Base-by-base conservation (phyloP, 2,797 vertebrate genomes). In the Phrynocephalus forsythii region DNA sequence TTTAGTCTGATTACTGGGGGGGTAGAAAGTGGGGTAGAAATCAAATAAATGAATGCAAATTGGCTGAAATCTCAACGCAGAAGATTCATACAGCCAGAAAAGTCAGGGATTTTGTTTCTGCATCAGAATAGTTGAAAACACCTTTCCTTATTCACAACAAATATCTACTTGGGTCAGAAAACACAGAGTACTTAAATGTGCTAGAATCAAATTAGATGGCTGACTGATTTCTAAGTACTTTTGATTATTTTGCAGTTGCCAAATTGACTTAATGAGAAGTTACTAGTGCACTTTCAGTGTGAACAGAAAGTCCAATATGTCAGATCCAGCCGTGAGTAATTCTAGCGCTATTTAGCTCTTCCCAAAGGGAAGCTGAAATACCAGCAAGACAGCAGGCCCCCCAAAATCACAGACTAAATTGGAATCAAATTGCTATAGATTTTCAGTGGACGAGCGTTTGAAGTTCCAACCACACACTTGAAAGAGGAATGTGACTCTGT, bases 291-390 rank as follows among this genome's bases (percentile, higher is more conserved):
- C 77, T 91, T 92, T 44, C 3, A 84, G 30, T 84, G 82, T 81
- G 90, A 93, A 94, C 89, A 93, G 79, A 87, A 90, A 94, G 91
- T 33, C 30, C 33, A 92, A 60, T 60, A 73, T 15, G 50, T 89
- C 72, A 88, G 83, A 88, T 92, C 81, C 86, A 89, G 84, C 87
- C 86, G 81, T 30, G 84, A 92, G 83, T 71, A 85, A 0, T 67
- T 83, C 24, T 89, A 88, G 80, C 18, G 71, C 84, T 91, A 60
- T 33, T 89, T 88, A 89, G 48, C 18, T 93, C 82, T 90, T 86
- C 3, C 1, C n/a, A 82, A 60, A 44, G 52, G 89, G 67, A 76
- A 88, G 94, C 82, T 86, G 83, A 95, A 94, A 26, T 30, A 71
- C 67, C 91, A 89, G 85, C 22, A 89, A 90, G 92, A 82, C 77